Percentiles rank a stretch among this genome's conserved stretches.
Conservation (phyloP, 2,797 vertebrate genomes). For the Prionace glauca region DNA sequence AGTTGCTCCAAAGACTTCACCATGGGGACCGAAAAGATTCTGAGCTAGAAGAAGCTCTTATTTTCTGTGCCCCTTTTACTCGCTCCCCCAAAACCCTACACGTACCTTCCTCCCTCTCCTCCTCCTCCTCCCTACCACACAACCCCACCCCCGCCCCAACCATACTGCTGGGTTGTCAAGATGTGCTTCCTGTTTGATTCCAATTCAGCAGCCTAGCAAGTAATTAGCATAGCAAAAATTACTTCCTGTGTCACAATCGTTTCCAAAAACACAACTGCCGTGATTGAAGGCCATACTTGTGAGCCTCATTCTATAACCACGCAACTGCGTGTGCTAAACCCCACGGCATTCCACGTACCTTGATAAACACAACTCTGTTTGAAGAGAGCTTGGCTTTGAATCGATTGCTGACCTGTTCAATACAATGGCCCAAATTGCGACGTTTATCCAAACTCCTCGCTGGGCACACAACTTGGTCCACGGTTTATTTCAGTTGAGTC, state of each 20-base stretch:
- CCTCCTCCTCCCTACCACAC: slow-evolving; percentile 35
- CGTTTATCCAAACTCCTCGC: neutral
- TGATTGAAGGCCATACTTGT: neutral
- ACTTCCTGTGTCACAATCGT: slow-evolving; percentile 68
- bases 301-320: neutral
- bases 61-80: too few relatives aligned
- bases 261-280: slow-evolving; percentile 11
- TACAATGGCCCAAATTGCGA: neutral
- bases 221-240: slow-evolving; percentile 59
- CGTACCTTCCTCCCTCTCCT: neutral
- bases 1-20: slow-evolving; percentile 81
- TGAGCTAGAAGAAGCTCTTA: slow-evolving; percentile 56
- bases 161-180: slow-evolving; percentile 49
- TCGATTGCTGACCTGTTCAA: neutral
- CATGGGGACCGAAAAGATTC: slow-evolving; percentile 98
- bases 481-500: neutral
- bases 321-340: neutral
- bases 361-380: neutral
- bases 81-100: too few relatives aligned
- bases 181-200: slow-evolving; percentile 51
- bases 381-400: neutral
- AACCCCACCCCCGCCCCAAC: neutral
- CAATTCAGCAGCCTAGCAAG: slow-evolving; percentile 34
- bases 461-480: neutral
- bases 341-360: slow-evolving; percentile 6